phyloP scores from a whole-genome alignment of 2,797 vertebrate species.

The Apodemus agrarius region DNA sequence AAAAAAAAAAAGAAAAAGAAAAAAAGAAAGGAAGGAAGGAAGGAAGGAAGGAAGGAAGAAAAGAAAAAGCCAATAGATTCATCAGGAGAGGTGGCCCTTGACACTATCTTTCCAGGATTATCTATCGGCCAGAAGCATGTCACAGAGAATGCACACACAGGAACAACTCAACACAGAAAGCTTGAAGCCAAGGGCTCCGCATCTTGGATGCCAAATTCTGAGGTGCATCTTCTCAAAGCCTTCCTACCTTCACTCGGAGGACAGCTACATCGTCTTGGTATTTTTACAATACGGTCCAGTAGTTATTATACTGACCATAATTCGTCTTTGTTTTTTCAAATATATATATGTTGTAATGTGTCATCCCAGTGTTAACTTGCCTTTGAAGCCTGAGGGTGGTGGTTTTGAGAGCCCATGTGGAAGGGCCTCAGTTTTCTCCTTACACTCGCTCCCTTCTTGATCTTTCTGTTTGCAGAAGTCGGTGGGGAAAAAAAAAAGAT shows the following conservation, averaged over 20 bases:
- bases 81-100: not conserved
- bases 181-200: not conserved
- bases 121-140: not conserved
- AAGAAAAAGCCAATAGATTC: not conserved
- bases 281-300: not conserved
- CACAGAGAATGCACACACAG: not conserved
- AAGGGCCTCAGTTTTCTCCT: not conserved
- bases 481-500: not conserved
- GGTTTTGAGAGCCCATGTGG: not conserved
- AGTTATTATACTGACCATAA: not conserved
- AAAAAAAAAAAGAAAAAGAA: too few relatives aligned
- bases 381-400: not conserved
- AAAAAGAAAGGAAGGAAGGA: too few relatives aligned
- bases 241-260: not conserved
- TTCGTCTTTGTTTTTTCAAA: conserved; percentile 32
- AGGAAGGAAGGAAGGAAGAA: too few relatives aligned
- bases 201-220: not conserved
- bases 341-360: not conserved
- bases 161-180: not conserved
- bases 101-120: not conserved
- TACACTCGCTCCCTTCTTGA: not conserved
- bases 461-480: not conserved
- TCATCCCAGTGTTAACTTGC: not conserved
- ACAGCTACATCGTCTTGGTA: not conserved
- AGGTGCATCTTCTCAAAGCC: not conserved